Conservation (phyloP, 1,140 invertebrate species). For the Babylonia areolata region DNA sequence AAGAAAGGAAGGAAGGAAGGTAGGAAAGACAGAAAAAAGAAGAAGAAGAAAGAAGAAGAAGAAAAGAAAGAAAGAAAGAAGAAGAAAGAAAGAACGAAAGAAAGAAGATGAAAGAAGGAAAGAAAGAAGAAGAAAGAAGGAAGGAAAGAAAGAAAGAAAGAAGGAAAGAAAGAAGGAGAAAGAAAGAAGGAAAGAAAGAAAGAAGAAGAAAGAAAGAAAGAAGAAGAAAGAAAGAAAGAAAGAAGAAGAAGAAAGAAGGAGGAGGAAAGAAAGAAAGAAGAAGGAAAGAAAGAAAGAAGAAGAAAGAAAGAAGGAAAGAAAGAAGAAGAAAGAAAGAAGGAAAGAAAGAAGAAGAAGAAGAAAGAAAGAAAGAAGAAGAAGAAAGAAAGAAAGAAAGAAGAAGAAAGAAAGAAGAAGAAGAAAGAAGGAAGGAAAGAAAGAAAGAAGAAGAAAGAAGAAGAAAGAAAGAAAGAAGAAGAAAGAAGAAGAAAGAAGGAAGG, state of each 20-base stretch:
- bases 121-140: too few relatives aligned
- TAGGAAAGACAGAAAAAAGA: too few relatives aligned
- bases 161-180: background rate
- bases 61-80: too few relatives aligned
- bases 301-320: background rate
- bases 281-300: background rate
- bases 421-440: background rate
- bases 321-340: background rate
- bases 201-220: background rate
- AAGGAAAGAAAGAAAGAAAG: background rate
- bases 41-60: background rate
- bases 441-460: background rate
- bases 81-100: too few relatives aligned
- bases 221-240: too few relatives aligned
- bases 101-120: too few relatives aligned
- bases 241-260: background rate
- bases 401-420: background rate
- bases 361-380: background rate
- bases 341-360: background rate
- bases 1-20: too few relatives aligned
- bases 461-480: background rate
- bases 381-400: background rate
- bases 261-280: background rate
- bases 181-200: background rate
- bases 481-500: background rate